These are phyloP conservation scores for Mesorhabditis belari DNA, from an alignment of 2,888 invertebrate species.

Conservation along the genomic window DNA sequence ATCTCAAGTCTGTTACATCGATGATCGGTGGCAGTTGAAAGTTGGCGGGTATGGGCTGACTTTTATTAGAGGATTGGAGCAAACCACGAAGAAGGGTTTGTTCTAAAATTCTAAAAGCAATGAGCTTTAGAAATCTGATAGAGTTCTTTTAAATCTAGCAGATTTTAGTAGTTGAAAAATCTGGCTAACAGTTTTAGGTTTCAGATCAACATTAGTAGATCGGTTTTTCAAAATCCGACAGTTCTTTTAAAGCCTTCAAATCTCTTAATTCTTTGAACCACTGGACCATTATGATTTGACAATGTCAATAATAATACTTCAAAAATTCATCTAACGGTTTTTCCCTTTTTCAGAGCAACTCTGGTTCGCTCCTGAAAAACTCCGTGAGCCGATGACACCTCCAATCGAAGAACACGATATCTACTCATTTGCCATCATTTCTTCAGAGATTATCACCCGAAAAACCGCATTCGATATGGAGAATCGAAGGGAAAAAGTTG, in stretches of 20 bases:
- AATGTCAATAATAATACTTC: no score
- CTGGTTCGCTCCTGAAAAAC: slow-evolving; percentile 47
- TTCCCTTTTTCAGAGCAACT: slow-evolving; percentile 24
- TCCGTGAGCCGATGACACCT: slow-evolving; percentile 19
- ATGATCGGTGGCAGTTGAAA: slow-evolving; percentile 45
- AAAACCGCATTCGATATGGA: slow-evolving; percentile 45
- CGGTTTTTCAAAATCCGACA: no score
- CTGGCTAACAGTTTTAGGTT: no score
- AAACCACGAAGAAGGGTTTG: slow-evolving; percentile 15
- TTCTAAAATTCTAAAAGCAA: no score
- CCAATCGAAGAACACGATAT: slow-evolving; percentile 39
- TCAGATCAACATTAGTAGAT: no score
- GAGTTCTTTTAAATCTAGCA: no score
- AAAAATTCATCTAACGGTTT: no score
- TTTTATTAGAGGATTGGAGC: slow-evolving; percentile 21
- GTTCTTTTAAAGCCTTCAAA: no score
- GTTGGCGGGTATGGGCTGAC: slow-evolving; percentile 28
- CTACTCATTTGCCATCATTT: slow-evolving; percentile 47
- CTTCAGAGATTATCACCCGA: slow-evolving; percentile 43
- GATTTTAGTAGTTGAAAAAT: no score
- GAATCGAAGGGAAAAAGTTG: slow-evolving; percentile 24
- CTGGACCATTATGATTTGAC: no score
- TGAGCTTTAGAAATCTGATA: no score
- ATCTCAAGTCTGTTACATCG: slow-evolving; percentile 4
- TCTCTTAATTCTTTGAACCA: no score